Conservation (phyloP, 2,113 vertebrate genomes). For the Mirounga angustirostris region DNA sequence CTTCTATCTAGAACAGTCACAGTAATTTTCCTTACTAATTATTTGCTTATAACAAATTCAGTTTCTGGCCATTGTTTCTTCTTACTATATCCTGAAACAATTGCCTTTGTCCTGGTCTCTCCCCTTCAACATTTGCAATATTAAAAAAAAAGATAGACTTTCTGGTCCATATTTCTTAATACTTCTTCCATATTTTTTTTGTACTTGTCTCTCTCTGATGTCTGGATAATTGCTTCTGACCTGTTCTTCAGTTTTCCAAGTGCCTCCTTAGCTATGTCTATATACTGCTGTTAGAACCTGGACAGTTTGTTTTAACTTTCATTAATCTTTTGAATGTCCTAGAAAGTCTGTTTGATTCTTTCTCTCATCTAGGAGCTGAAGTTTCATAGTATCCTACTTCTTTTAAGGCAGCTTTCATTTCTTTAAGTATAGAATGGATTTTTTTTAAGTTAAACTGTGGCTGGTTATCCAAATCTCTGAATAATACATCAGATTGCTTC, state of each 20-base stretch:
- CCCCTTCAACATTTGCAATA: neutral
- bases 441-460: neutral
- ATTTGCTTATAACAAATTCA: neutral
- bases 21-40: neutral
- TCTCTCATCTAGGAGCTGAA: neutral
- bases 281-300: neutral
- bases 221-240: neutral
- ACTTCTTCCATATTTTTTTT: neutral
- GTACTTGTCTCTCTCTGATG: neutral
- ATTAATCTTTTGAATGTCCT: neutral
- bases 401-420: neutral
- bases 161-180: neutral
- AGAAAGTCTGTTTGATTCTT: neutral
- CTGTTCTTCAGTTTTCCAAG: neutral
- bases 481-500: neutral
- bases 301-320: neutral
- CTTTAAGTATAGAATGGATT: neutral
- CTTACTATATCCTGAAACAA: neutral
- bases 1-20: neutral
- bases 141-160: neutral
- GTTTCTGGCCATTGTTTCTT: neutral
- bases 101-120: neutral
- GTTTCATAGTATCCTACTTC: neutral
- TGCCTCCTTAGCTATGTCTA: neutral
- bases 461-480: neutral